Evolutionary conservation across 2,888 invertebrate genomes (phyloP).

Genomic region (Pilophorus perplexus): DNA sequence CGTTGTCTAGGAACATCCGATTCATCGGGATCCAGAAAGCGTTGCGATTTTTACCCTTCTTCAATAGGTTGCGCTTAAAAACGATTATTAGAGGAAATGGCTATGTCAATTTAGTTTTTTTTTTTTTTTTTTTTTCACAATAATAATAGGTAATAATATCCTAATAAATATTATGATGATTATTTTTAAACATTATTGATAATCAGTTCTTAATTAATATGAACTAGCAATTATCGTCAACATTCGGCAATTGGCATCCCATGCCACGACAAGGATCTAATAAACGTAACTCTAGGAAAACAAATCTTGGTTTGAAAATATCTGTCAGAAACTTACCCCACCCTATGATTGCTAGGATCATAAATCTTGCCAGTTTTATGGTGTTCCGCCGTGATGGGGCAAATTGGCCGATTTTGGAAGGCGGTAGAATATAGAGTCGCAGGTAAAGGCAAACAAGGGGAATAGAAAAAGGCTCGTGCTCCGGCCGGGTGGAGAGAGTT

Average conservation of each 20-base stretch:
- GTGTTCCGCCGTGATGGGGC: constrained; percentile 29
- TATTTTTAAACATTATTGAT: no score
- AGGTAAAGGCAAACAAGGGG: constrained; percentile 35
- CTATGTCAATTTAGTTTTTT: no score
- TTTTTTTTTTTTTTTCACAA: no score
- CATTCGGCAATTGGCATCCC: not conserved
- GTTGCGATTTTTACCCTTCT: no score
- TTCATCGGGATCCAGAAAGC: no score
- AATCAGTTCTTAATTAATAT: no score
- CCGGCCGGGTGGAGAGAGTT: constrained; percentile 12
- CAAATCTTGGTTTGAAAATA: constrained; percentile 24
- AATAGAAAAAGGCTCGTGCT: constrained; percentile 23
- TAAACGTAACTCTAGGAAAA: not conserved
- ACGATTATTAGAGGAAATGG: no score
- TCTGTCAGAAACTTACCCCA: constrained; percentile 24
- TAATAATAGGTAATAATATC: no score
- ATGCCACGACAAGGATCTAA: not conserved
- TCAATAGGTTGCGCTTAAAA: no score
- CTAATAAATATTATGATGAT: no score
- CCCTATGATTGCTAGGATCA: constrained; percentile 7
- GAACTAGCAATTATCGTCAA: no score
- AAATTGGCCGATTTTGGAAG: constrained; percentile 33
- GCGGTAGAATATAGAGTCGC: constrained; percentile 10
- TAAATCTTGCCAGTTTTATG: constrained; percentile 24
- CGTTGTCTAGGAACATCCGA: no score